Base-by-base conservation (phyloP, 2,888 invertebrate genomes). In the Aromia moschata region DNA sequence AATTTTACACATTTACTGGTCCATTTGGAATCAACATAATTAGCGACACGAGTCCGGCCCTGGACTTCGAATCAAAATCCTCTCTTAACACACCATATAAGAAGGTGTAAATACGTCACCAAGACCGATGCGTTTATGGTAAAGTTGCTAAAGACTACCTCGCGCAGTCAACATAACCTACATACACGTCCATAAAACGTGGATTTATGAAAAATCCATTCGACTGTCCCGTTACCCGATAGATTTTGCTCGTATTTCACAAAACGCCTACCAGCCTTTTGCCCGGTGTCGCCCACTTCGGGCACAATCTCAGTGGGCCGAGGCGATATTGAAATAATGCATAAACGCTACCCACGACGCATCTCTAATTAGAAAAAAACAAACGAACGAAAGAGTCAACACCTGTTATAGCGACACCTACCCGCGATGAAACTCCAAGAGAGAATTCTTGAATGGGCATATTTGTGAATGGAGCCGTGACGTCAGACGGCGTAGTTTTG, bases 241-340 rank as follows among this genome's bases (percentile, higher is more conserved):
- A 14, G 38, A 49, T 38, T 49, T 20, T 20, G 20, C 37, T 38
- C 9, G 20, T 49, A 49, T 11, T 10, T 36, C 17, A 11, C n/a
- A 16, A n/a, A 36, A 12, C 47, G 36, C 47, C 47, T 14, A 49
- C 49, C 3, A 36, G 15, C n/a, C 15, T 46, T 12, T 45, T 7
- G 5, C 30, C 14, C 11, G 5, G 17, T 37, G 12, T 47, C 36
- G 5, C 25, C 4, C 33, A 11, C 11, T 33, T 33, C 11, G 33
- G n/a, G 10, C 33, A 33, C 2, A 33, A 33, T 33, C 2, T 38
- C 14, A 16, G 47, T 47, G 18, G 37, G 47, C 37, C 9, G 37
- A 49, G 38, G 38, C 37, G 17, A 49, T 49, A 38, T 20, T 25
- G 49, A 38, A 49, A 38, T 49, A 38, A 49, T 38, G 49, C 49